Evolutionary conservation across 1,140 invertebrate genomes (phyloP).

Genomic region (Drosophila sp.): DNA sequence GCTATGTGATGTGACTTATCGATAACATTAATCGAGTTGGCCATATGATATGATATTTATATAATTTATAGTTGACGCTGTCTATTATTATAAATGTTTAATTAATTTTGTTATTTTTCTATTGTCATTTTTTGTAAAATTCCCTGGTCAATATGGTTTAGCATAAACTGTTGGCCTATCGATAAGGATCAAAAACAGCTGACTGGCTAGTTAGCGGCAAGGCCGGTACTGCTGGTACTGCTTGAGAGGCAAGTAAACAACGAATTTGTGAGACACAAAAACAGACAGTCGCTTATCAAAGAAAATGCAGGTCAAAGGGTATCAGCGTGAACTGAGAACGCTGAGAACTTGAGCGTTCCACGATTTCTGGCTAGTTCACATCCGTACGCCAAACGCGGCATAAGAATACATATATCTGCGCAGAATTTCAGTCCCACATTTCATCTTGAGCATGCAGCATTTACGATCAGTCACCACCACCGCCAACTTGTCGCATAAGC

Average conservation of each 20-base stretch:
- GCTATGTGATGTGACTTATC: not conserved
- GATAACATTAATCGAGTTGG: not conserved
- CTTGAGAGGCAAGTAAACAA: constrained; percentile 30
- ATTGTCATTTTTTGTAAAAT: too few species aligned
- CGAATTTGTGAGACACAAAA: not conserved
- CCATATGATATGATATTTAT: not conserved
- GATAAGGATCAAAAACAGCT: constrained; percentile 28
- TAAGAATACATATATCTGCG: constrained; percentile 31
- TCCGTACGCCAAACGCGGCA: constrained; percentile 17
- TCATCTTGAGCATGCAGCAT: constrained; percentile 19
- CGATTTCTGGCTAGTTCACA: constrained; percentile 10
- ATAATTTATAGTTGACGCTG: not conserved
- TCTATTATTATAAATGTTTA: not conserved
- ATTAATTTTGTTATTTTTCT: not conserved
- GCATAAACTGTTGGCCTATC: constrained; percentile 1
- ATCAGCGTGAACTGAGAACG: constrained; percentile 20
- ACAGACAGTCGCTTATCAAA: constrained; percentile 34
- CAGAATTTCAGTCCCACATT: constrained; percentile 5
- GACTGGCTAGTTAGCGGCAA: not conserved
- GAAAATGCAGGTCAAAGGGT: constrained; percentile 47
- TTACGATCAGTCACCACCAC: not conserved
- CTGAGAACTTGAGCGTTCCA: not conserved
- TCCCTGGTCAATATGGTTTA: not conserved
- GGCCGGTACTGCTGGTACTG: constrained; percentile 9
- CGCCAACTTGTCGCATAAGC: not conserved